Evolutionary conservation across 1,140 invertebrate species (phyloP).

Genomic region (Rhynchophorus ferrugineus): DNA sequence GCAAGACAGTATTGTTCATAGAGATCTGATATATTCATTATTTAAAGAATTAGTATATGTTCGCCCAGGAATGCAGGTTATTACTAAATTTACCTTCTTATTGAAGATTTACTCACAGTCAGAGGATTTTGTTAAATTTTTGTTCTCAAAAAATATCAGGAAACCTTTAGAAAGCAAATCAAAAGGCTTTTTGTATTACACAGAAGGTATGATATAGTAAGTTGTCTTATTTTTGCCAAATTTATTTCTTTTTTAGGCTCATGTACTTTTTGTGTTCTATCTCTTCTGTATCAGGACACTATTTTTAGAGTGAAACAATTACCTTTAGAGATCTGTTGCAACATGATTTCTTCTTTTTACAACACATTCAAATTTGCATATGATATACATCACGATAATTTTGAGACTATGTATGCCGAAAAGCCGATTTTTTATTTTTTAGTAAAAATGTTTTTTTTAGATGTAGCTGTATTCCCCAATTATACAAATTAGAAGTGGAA

Average conservation of each 20-base stretch:
- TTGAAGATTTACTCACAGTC: constrained; percentile 18
- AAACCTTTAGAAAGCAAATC: constrained; percentile 4
- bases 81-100: constrained; percentile 16
- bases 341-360: constrained; percentile 26
- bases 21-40: constrained; percentile 8
- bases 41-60: constrained; percentile 22
- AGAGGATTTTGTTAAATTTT: constrained; percentile 13
- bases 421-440: background rate
- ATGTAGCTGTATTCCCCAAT: constrained; percentile 21
- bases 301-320: constrained; percentile 10
- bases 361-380: constrained; percentile 22
- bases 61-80: constrained; percentile 9
- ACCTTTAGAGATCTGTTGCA: constrained; percentile 18
- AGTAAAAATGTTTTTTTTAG: constrained; percentile 19
- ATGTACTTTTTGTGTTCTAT: constrained; percentile 26
- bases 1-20: no score
- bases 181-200: constrained; percentile 22
- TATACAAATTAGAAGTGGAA: constrained; percentile 27
- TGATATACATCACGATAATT: constrained; percentile 21
- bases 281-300: constrained; percentile 23
- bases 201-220: constrained; percentile 13
- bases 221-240: constrained; percentile 4
- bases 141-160: constrained; percentile 18
- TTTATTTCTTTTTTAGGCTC: constrained; percentile 21
- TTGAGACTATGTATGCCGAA: constrained; percentile 10